These are phyloP conservation scores for Gerris buenoi DNA, from an alignment of 1,140 invertebrate species.

Conservation along the genomic window DNA sequence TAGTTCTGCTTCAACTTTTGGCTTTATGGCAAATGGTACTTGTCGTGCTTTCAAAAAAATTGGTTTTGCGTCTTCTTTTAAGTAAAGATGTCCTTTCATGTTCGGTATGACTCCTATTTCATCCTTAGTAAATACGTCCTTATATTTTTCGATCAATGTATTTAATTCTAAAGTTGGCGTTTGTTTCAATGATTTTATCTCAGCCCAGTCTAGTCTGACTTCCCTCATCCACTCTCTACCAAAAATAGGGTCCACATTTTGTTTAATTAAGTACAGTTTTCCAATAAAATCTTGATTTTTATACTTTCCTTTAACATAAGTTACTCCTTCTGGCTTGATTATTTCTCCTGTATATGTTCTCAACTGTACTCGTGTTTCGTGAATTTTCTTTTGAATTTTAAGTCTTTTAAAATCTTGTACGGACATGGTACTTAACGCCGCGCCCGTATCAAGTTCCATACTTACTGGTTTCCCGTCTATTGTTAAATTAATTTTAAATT, in stretches of 20 bases:
- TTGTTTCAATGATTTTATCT: background rate
- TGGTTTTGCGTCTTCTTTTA: background rate
- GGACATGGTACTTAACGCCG: background rate
- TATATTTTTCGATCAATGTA: background rate
- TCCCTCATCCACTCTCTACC: background rate
- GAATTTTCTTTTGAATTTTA: background rate
- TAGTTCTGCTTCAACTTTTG: conserved; percentile 22
- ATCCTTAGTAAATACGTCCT: background rate
- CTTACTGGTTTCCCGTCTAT: background rate
- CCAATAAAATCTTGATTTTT: background rate
- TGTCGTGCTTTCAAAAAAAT: background rate
- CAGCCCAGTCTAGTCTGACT: background rate
- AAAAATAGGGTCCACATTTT: background rate
- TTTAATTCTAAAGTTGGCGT: background rate
- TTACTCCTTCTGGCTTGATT: background rate
- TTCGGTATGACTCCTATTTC: background rate
- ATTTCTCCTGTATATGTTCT: background rate
- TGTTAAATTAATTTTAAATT: background rate
- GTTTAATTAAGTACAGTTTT: background rate
- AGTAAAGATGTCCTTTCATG: background rate
- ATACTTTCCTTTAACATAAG: background rate
- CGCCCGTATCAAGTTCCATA: background rate
- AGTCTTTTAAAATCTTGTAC: background rate
- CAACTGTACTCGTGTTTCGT: background rate
- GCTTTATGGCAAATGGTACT: background rate